A percentile compares a stretch with the other conserved stretches of the same genome.
Conservation (phyloP, 2,113 vertebrate species). For the Peromyscus leucopus region DNA sequence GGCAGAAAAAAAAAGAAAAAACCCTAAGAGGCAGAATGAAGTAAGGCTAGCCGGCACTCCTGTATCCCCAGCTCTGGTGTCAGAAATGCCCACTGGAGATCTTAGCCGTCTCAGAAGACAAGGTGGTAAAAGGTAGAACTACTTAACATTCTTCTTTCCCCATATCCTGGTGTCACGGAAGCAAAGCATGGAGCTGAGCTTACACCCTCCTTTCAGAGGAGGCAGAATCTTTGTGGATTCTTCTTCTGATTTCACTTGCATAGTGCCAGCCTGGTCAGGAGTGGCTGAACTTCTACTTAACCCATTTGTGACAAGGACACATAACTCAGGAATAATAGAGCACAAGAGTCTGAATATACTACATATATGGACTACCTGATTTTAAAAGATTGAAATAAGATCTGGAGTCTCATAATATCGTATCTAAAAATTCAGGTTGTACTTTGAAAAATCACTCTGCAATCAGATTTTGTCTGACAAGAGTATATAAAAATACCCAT, state of each 20-base stretch:
- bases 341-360: constrained; percentile 15
- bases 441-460: constrained; percentile 18
- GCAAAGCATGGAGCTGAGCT: background rate
- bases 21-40: background rate
- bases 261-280: background rate
- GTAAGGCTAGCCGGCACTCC: background rate
- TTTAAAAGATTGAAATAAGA: constrained; percentile 47
- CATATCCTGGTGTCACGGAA: background rate
- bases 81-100: background rate
- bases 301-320: constrained; percentile 16
- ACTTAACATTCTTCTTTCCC: background rate
- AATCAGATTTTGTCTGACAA: constrained; percentile 50
- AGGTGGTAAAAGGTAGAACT: background rate
- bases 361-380: background rate
- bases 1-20: background rate
- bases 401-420: background rate
- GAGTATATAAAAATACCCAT: constrained; percentile 13
- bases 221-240: background rate
- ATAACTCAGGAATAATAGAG: background rate
- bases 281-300: background rate
- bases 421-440: constrained; percentile 18
- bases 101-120: background rate
- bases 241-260: background rate
- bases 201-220: background rate
- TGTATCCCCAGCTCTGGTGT: background rate